Base-by-base conservation (phyloP, 1,140 invertebrate genomes). In the Polypedilum vanderplanki region DNA sequence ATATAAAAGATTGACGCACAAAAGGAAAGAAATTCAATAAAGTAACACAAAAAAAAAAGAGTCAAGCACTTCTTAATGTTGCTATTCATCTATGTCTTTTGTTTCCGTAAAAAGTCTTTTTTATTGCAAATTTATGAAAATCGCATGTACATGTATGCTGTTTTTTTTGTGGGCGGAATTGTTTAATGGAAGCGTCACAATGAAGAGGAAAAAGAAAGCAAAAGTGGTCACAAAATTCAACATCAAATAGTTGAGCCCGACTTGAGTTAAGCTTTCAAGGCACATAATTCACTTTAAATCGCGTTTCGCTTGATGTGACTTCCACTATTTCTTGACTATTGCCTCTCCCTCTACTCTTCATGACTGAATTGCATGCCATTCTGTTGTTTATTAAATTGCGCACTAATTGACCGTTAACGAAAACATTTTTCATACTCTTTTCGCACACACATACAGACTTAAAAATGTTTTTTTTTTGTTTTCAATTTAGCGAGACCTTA, bases 1-100 rank as follows among this genome's bases (percentile, higher is more conserved):
- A 70, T 70, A 18, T 70, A 22, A 70, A 10, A n/a, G 65, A 70
- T 70, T 70, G 65, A 70, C 65, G 65, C 17, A 70, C 20, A 70
- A 70, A 70, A 70, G 65, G 18, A 67, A 70, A 18, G 65, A 70
- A 18, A 20, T 70, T 70, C 8, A 70, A 70, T 17, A 57, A 3
- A 57, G 3, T 57, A 15, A 2, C 46, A 57, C 10, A 57, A 57
- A 57, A 17, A 15, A 57, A 57, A 57, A 17, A 15, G n/a, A 9
- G n/a, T 57, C n/a, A 57, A 57, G 46, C 46, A 57, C n/a, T 70
- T 22, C 17, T 20, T 70, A 18, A 20, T 20, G 17, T 18, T 18
- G 17, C 65, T 17, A 70, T 70, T 70, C 65, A 70, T 70, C 17
- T 70, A 20, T 18, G 15, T 70, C 65, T 70, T 70, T 70, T 70